Percentiles rank a stretch among this genome's conserved stretches.
Evolutionary conservation across 2,888 invertebrate species (phyloP).

Genomic region (Seira sanloemensis): DNA sequence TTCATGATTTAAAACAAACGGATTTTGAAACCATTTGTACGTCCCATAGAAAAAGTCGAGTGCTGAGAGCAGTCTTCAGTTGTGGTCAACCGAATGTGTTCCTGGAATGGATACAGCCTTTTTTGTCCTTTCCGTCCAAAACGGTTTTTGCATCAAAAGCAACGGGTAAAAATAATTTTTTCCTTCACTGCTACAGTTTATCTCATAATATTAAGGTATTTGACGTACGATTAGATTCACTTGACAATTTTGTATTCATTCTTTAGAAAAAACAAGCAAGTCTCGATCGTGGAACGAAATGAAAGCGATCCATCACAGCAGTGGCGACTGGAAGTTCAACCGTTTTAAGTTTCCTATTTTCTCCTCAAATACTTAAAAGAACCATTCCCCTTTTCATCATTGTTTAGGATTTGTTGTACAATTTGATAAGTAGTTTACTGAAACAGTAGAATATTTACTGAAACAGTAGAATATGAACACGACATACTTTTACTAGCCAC

Average conservation of each 20-base stretch:
- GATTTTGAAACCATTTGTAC: too few relatives aligned
- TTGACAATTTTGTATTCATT: too few relatives aligned
- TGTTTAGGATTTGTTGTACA: too few relatives aligned
- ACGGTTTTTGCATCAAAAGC: constrained; percentile 37
- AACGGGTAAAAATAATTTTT: constrained; percentile 34
- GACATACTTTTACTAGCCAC: too few relatives aligned
- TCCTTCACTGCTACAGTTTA: neutral
- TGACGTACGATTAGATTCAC: neutral
- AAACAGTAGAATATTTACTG: too few relatives aligned
- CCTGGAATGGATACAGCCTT: constrained; percentile 51
- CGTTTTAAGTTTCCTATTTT: constrained; percentile 22
- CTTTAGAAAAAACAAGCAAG: constrained; percentile 42
- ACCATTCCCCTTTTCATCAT: neutral
- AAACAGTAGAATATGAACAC: too few relatives aligned
- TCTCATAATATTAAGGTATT: neutral
- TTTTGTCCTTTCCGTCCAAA: constrained; percentile 47
- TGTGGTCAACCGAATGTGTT: constrained; percentile 45
- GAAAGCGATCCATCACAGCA: constrained; percentile 26
- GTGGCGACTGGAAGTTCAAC: constrained; percentile 47
- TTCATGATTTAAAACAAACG: too few relatives aligned
- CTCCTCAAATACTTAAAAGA: too few relatives aligned
- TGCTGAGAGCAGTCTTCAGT: constrained; percentile 45
- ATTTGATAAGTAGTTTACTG: too few relatives aligned
- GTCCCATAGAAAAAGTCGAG: constrained; percentile 42
- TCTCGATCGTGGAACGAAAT: constrained; percentile 10